Base-by-base conservation (phyloP, 2,113 vertebrate genomes). In the Gorsachius goisagi region DNA sequence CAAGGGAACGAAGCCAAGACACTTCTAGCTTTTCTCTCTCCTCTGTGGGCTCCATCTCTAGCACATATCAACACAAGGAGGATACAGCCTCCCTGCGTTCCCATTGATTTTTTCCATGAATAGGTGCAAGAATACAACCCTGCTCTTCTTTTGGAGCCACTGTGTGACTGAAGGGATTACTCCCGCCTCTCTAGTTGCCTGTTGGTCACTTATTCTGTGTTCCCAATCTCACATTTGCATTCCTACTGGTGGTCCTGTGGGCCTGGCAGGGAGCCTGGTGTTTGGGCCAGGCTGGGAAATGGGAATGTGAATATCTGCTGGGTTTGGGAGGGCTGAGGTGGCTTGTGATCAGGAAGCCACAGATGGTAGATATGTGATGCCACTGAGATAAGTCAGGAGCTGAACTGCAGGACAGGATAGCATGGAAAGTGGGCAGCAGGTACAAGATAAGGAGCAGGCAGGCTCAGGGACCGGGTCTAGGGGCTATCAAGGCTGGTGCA, bases 91-190 rank as follows among this genome's bases (percentile, higher is more conserved):
- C 6, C 21, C 13, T 71, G 20, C 9, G 44, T 50, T 21, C 19
- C 23, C 2, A 2, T 2, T 37, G 18, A 21, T 6, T 18, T 56
- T 55, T 18, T 12, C 23, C 5, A 5, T 8, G 4, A 50, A 12
- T 39, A 69, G 30, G 35, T 23, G 22, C 22, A 32, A 20, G 56
- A 58, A 72, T 4, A 18, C 20, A 67, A 30, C 23, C 32, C 20
- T 33, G 4, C 5, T 55, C 28, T 28, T 24, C 15, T 16, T 68
- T 30, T 75, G 44, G 23, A 49, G 50, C 11, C 23, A 2, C 14
- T 50, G 28, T 12, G 55, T 55, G 67, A 64, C 37, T 3, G 13
- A 28, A 72, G 35, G 56, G 26, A 4, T 21, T 32, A 4, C 32
- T 82, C 28, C 37, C 17, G 5, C 12, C 35, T 68, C 79, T 44